A percentile compares a stretch with the other conserved stretches of the same genome.
These are phyloP conservation scores for Rhinoraja longicauda DNA, from an alignment of 2,797 vertebrate genomes.

Conservation along the genomic window DNA sequence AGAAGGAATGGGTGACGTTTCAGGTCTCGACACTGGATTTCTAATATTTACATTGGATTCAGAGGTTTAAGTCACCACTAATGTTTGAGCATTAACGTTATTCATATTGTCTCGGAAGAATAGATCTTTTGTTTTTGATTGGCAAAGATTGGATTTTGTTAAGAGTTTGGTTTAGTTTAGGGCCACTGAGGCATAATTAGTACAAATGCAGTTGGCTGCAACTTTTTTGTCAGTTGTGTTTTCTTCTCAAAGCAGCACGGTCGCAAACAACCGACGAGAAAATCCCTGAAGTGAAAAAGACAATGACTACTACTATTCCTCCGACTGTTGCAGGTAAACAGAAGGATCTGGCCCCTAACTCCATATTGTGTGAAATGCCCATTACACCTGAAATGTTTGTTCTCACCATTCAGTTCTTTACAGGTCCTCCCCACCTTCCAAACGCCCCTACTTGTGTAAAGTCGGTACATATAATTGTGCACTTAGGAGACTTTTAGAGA, in stretches of 20 bases:
- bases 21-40: no score
- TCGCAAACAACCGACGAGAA: slow-evolving; percentile 24
- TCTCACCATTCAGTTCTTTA: no score
- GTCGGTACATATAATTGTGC: no score
- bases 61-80: not conserved
- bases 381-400: not conserved
- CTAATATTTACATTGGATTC: not conserved
- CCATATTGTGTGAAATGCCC: not conserved
- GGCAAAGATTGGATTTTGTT: not conserved
- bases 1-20: no score
- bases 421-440: no score
- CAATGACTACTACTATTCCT: not conserved
- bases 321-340: not conserved
- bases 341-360: not conserved
- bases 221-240: not conserved
- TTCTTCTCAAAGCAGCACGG: slow-evolving; percentile 23
- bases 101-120: not conserved
- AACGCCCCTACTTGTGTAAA: no score
- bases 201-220: not conserved
- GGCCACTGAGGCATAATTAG: not conserved
- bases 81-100: not conserved
- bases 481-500: no score
- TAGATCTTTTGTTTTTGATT: not conserved
- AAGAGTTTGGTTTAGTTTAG: not conserved
- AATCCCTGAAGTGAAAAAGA: not conserved